Percentiles rank a stretch among this genome's conserved stretches.
These are phyloP conservation scores for Heliconius erato DNA, from an alignment of 2,888 invertebrate genomes.

Conservation along the genomic window DNA sequence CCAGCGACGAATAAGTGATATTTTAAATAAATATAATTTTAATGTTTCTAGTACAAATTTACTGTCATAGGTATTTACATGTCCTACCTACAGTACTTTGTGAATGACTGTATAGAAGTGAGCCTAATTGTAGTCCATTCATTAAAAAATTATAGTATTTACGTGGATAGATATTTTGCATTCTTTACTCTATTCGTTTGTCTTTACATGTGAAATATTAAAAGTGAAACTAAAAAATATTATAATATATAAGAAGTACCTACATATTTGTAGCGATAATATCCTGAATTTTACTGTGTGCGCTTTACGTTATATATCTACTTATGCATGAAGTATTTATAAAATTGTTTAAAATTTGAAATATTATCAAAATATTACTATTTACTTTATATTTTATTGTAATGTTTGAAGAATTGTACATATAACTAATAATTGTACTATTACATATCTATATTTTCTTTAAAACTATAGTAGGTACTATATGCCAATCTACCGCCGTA, in stretches of 20 bases:
- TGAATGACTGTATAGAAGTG: neutral
- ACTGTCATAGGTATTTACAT: neutral
- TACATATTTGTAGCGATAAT: neutral
- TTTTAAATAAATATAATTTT: neutral
- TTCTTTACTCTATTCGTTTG: too few relatives aligned
- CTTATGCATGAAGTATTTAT: too few relatives aligned
- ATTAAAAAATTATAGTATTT: neutral
- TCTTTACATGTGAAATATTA: neutral
- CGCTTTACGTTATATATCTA: neutral
- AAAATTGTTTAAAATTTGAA: too few relatives aligned
- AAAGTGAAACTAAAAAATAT: neutral
- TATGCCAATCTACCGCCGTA: neutral
- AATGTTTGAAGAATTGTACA: neutral
- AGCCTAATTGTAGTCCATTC: neutral
- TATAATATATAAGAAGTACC: neutral
- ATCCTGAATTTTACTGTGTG: neutral
- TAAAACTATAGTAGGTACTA: neutral
- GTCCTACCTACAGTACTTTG: neutral
- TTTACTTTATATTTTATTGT: neutral
- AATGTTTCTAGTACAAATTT: neutral
- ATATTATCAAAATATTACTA: neutral
- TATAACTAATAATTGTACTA: neutral
- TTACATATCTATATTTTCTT: neutral
- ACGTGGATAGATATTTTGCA: too few relatives aligned
- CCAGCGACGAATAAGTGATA: slow-evolving; percentile 59